Evolutionary conservation across 2,888 invertebrate species (phyloP).

Genomic region (Amblyjoppa proteus): DNA sequence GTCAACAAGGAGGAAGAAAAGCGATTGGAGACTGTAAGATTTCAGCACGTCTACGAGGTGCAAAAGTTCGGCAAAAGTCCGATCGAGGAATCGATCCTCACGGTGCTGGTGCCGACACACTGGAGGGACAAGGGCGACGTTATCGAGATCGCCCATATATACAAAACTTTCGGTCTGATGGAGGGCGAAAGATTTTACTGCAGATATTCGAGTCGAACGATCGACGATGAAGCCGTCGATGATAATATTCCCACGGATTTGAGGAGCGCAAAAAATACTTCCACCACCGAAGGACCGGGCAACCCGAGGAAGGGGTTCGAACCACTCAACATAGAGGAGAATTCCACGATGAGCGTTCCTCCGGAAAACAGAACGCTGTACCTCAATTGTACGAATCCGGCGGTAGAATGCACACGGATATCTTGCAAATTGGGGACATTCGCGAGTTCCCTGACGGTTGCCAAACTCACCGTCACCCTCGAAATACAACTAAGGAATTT

Average conservation of each 20-base stretch:
- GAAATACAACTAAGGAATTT: conserved; percentile 79
- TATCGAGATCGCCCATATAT: conserved; percentile 72
- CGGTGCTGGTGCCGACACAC: conserved; percentile 80
- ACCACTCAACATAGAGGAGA: conserved; percentile 60
- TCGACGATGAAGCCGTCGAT: background rate
- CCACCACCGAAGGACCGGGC: background rate
- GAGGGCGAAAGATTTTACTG: conserved; percentile 73
- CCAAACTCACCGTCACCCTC: conserved; percentile 81
- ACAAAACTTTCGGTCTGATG: conserved; percentile 67
- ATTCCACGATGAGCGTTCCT: conserved; percentile 61
- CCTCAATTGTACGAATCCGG: conserved; percentile 81
- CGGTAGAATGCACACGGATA: conserved; percentile 80
- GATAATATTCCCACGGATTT: conserved; percentile 6
- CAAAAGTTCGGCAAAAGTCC: conserved; percentile 84
- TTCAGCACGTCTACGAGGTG: conserved; percentile 79
- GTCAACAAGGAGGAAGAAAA: conserved; percentile 75
- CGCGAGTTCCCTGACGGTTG: conserved; percentile 77
- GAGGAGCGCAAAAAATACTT: conserved; percentile 8
- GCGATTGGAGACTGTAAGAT: conserved; percentile 77
- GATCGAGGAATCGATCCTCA: conserved; percentile 80
- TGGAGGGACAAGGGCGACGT: conserved; percentile 65
- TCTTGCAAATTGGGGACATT: conserved; percentile 82
- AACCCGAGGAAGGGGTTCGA: conserved; percentile 30
- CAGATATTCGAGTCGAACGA: conserved; percentile 21
- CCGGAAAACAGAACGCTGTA: conserved; percentile 78